phyloP scores from a whole-genome alignment of 2,888 invertebrate species.

The Hemistola chrysoprasaria region DNA sequence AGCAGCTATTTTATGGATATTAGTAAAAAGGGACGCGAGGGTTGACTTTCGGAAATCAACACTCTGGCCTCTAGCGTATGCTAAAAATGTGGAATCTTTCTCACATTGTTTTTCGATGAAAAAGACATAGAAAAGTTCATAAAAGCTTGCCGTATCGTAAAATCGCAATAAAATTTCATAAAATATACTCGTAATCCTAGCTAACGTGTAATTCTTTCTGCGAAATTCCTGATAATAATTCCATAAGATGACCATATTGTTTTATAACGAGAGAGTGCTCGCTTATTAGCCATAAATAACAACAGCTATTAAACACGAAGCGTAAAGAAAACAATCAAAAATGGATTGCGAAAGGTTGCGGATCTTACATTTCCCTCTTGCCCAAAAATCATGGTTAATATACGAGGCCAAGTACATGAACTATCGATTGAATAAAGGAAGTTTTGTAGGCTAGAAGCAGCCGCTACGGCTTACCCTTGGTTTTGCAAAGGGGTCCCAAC shows the following conservation, averaged over 20 bases:
- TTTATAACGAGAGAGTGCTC: conserved; percentile 13
- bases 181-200: conserved; percentile 19
- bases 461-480: conserved; percentile 61
- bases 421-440: conserved; percentile 36
- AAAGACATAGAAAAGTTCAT: conserved; percentile 10
- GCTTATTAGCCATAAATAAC: conserved; percentile 19
- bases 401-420: conserved; percentile 36
- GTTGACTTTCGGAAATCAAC: conserved; percentile 21
- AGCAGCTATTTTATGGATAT: conserved; percentile 27
- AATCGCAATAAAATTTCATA: conserved; percentile 25
- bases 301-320: conserved; percentile 7
- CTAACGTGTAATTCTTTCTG: conserved; percentile 14
- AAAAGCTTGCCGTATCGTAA: conserved; percentile 24
- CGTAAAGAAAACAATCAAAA: conserved; percentile 22
- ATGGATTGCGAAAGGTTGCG: conserved; percentile 15
- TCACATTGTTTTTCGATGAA: neutral
- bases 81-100: conserved; percentile 1
- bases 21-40: conserved; percentile 17
- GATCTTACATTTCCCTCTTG: conserved; percentile 13
- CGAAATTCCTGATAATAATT: conserved; percentile 21
- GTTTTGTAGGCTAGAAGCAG: conserved; percentile 51
- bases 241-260: conserved; percentile 22
- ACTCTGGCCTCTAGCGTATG: conserved; percentile 7
- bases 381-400: conserved; percentile 12
- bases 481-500: conserved; percentile 50